Percentiles rank a stretch among this genome's conserved stretches.
Evolutionary conservation across 2,797 vertebrate genomes (phyloP).

Genomic region (Gadopsis bispinosus): DNA sequence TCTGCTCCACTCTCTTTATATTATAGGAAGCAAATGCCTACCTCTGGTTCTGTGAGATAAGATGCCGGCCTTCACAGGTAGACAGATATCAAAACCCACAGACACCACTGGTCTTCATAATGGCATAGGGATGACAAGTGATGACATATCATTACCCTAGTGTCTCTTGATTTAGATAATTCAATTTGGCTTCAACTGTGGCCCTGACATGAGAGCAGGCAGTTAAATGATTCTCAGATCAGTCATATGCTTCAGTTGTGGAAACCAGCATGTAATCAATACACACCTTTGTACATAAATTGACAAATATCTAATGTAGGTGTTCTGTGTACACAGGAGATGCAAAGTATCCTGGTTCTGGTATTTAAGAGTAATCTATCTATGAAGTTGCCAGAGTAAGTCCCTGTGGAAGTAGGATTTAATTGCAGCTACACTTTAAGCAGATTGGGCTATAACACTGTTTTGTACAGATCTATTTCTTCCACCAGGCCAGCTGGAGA

Average conservation of each 20-base stretch:
- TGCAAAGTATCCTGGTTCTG: not conserved
- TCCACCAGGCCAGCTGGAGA: conserved; percentile 47
- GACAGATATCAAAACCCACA: conserved; percentile 59
- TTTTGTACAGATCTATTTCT: conserved; percentile 40
- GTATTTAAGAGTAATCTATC: conserved; percentile 1
- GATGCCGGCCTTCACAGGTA: conserved; percentile 52
- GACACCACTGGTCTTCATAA: conserved; percentile 34
- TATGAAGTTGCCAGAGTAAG: conserved; percentile 1
- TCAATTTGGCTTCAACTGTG: not conserved
- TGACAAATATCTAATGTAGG: not conserved
- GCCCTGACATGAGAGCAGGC: conserved; percentile 15
- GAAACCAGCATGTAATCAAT: not conserved
- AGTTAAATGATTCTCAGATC: not conserved
- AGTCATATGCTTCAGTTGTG: not conserved
- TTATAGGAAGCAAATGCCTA: conserved; percentile 35
- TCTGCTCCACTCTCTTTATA: conserved; percentile 23
- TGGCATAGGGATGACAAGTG: conserved; percentile 37
- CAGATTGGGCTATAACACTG: conserved; percentile 27
- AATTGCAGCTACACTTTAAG: conserved; percentile 36
- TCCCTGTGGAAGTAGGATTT: conserved; percentile 14
- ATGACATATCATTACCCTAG: conserved; percentile 51
- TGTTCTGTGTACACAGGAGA: not conserved
- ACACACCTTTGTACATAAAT: not conserved
- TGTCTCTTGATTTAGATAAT: conserved; percentile 35
- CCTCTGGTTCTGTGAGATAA: conserved; percentile 70